Evolutionary conservation across 2,113 vertebrate genomes (phyloP).

Genomic region (Pachypanchax playfairii): DNA sequence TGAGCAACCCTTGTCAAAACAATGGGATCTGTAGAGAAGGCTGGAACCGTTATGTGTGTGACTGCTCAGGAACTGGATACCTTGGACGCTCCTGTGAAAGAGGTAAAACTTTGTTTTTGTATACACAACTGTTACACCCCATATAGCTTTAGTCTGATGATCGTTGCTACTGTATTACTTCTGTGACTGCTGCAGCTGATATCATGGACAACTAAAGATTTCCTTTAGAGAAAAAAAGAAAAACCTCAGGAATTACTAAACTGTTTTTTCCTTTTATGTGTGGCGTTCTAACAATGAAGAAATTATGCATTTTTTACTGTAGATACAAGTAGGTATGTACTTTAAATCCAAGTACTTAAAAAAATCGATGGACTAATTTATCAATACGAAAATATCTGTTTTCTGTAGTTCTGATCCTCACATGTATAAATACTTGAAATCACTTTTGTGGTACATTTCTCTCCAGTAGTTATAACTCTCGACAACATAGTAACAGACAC

Average conservation of each 20-base stretch:
- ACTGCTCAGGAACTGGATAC: constrained; percentile 95
- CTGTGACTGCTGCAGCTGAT: not conserved
- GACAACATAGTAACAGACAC: too few species aligned
- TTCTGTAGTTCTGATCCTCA: not conserved
- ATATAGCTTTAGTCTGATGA: not conserved
- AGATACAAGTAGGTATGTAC: too few species aligned
- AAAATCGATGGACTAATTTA: too few species aligned
- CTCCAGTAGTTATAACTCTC: too few species aligned
- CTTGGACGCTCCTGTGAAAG: constrained; percentile 95
- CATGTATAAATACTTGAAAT: not conserved
- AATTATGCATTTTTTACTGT: too few species aligned
- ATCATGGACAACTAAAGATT: not conserved
- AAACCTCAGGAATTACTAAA: too few species aligned
- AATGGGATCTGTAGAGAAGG: constrained; percentile 94
- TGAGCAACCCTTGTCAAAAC: constrained; percentile 97
- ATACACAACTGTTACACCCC: not conserved
- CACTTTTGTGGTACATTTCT: not conserved
- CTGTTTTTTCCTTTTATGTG: too few species aligned
- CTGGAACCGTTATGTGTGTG: constrained; percentile 98
- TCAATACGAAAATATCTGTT: too few species aligned
- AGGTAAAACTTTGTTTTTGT: constrained; percentile 80
- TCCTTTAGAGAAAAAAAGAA: not conserved
- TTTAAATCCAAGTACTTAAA: too few species aligned
- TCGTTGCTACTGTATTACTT: not conserved
- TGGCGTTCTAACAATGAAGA: too few species aligned